Conservation (phyloP, 92 coral and sea anemone genomes). For the Porites cylindrica region DNA sequence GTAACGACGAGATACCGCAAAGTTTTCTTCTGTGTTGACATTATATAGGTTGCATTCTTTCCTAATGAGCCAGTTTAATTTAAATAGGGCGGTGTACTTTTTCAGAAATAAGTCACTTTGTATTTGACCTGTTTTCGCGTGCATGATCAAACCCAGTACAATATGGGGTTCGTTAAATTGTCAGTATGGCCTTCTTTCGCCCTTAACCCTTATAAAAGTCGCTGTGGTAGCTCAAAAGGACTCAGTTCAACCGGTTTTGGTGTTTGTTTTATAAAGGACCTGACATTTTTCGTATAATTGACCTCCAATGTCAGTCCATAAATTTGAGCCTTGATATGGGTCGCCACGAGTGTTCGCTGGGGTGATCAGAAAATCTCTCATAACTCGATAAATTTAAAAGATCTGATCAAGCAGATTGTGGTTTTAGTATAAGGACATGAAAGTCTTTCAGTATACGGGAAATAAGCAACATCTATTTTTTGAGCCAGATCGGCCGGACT, state of each 20-base stretch:
- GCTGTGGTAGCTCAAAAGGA: neutral
- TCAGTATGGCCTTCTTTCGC: neutral
- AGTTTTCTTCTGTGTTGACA: no score
- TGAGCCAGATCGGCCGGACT: conserved; percentile 2
- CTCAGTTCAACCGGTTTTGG: neutral
- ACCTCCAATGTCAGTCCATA: neutral
- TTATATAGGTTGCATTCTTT: no score
- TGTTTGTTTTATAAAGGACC: conserved; percentile 1
- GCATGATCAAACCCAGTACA: neutral
- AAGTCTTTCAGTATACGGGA: conserved; percentile 15
- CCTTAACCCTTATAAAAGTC: neutral
- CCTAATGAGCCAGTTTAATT: no score
- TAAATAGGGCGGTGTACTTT: neutral
- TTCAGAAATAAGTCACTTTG: neutral
- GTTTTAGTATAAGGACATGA: conserved; percentile 18
- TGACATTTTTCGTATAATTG: neutral
- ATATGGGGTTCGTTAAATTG: neutral
- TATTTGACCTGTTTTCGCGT: neutral
- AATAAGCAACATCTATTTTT: conserved; percentile 11
- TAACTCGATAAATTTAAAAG: conserved; percentile 4
- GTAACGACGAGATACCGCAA: no score
- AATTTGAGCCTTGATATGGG: conserved; percentile 9
- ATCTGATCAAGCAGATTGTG: conserved; percentile 4
- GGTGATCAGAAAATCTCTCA: neutral
- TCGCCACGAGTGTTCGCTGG: neutral